Evolutionary conservation across 2,888 invertebrate genomes (phyloP).

Genomic region (Pandemis heparana): DNA sequence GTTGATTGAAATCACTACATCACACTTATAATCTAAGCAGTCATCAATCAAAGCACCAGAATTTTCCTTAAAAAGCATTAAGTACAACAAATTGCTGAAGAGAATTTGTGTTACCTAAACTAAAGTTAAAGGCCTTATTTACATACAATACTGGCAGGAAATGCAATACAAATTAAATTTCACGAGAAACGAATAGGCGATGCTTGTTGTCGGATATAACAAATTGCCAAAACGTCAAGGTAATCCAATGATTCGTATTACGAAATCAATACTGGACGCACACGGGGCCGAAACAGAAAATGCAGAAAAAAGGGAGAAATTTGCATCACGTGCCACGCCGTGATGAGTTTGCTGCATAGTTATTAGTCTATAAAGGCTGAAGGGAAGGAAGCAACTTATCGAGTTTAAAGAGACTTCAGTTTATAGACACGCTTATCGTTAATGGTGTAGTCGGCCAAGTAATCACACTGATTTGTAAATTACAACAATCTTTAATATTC

Average conservation of each 20-base stretch:
- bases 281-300: not conserved
- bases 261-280: conserved; percentile 33
- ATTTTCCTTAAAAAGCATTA: not conserved
- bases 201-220: not conserved
- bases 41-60: not conserved
- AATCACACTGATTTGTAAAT: no score
- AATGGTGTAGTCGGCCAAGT: not conserved
- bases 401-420: not conserved
- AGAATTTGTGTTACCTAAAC: not conserved
- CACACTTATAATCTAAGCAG: not conserved
- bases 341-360: conserved; percentile 26
- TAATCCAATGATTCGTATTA: not conserved
- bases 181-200: not conserved
- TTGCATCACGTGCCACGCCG: conserved; percentile 20
- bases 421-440: not conserved
- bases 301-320: conserved; percentile 14
- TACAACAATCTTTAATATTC: no score
- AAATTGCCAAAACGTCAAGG: not conserved
- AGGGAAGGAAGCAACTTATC: conserved; percentile 14
- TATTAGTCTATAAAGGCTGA: conserved; percentile 12
- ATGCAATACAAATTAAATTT: not conserved
- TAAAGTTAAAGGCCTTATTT: not conserved
- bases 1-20: no score
- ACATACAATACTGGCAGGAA: not conserved
- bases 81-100: not conserved